Evolutionary conservation across 2,797 vertebrate genomes (phyloP).

Genomic region (Diglossa cyanea): DNA sequence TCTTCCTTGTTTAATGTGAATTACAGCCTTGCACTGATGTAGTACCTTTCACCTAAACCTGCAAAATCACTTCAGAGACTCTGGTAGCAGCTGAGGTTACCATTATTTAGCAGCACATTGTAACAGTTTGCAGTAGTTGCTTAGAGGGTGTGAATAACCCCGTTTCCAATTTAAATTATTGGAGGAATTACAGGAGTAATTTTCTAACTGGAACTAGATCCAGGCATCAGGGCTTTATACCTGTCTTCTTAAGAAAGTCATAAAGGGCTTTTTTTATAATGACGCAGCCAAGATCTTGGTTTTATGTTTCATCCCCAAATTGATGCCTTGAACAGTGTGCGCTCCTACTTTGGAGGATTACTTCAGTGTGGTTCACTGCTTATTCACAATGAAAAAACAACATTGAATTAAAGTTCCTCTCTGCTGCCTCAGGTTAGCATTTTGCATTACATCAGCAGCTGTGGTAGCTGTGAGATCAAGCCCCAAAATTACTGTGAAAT

Average conservation of each 20-base stretch:
- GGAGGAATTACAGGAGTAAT: neutral
- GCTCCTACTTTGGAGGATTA: slow-evolving; percentile 1
- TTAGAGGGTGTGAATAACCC: slow-evolving; percentile 32
- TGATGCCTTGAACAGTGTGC: slow-evolving; percentile 15
- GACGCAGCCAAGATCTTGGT: neutral
- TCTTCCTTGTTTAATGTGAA: slow-evolving; percentile 32
- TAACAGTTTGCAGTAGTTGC: slow-evolving; percentile 8
- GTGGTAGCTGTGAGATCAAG: slow-evolving; percentile 37
- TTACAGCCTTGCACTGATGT: neutral
- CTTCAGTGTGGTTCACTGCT: slow-evolving; percentile 50
- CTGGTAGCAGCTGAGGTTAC: slow-evolving; percentile 16
- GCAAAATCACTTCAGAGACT: slow-evolving; percentile 46
- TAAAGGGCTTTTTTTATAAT: neutral
- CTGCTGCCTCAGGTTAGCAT: slow-evolving; percentile 40
- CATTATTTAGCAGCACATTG: slow-evolving; percentile 18
- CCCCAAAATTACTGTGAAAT: slow-evolving; percentile 32
- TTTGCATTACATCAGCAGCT: slow-evolving; percentile 53
- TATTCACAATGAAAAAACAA: slow-evolving; percentile 27
- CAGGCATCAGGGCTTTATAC: neutral
- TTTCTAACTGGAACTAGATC: slow-evolving; percentile 22
- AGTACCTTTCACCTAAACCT: slow-evolving; percentile 27
- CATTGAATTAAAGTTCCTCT: slow-evolving; percentile 18
- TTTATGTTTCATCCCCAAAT: slow-evolving; percentile 40
- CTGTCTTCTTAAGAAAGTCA: neutral
- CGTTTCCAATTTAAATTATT: slow-evolving; percentile 27